These are phyloP conservation scores for Drosophila neotestacea DNA, from an alignment of 2,888 invertebrate genomes.

Conservation along the genomic window DNA sequence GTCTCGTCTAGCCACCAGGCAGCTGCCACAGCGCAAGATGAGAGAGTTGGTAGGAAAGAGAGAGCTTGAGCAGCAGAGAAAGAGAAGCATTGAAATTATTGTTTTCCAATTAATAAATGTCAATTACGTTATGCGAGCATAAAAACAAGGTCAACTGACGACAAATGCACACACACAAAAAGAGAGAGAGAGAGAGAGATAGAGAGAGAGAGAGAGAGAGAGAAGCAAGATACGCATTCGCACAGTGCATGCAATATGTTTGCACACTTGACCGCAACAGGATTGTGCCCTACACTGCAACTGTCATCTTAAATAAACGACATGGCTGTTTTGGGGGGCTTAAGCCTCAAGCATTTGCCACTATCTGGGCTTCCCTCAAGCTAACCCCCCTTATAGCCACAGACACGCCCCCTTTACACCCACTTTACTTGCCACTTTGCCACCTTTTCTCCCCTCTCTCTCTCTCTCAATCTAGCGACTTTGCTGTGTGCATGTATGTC, in stretches of 20 bases:
- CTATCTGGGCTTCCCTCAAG: conserved; percentile 19
- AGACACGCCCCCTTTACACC: neutral
- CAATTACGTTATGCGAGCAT: conserved; percentile 64
- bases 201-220: neutral
- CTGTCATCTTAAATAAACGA: conserved; percentile 80
- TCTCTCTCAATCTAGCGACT: conserved; percentile 3
- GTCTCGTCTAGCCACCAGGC: conserved; percentile 23
- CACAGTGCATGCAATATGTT: conserved; percentile 63
- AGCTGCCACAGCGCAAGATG: conserved; percentile 48
- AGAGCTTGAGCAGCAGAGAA: neutral
- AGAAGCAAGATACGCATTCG: conserved; percentile 1
- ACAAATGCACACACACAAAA: conserved; percentile 9
- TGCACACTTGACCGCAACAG: conserved; percentile 68
- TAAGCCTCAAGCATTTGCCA: conserved; percentile 21
- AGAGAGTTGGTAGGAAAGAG: conserved; percentile 12
- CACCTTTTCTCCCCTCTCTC: neutral
- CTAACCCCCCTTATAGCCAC: neutral
- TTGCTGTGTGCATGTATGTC: conserved; percentile 51
- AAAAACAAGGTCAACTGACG: conserved; percentile 57
- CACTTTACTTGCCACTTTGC: no score
- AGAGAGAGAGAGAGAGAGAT: neutral
- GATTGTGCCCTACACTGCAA: conserved; percentile 54
- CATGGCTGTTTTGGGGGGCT: conserved; percentile 54
- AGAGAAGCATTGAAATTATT: conserved; percentile 60
- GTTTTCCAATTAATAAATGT: conserved; percentile 82